Evolutionary conservation across 2,113 vertebrate species (phyloP).

Genomic region (Axis porcinus): DNA sequence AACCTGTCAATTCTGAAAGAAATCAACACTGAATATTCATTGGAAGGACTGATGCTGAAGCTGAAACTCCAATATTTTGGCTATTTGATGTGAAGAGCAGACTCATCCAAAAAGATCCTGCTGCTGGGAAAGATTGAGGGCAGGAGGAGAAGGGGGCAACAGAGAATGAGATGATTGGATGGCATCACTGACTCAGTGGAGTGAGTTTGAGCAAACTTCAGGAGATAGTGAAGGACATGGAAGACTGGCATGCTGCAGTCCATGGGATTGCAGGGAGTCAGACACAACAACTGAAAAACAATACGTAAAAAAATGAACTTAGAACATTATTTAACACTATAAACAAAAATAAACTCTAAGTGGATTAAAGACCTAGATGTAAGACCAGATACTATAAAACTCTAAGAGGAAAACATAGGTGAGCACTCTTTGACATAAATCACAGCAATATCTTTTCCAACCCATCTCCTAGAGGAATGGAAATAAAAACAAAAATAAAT

Average conservation of each 20-base stretch:
- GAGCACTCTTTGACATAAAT: background rate
- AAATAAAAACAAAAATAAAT: background rate
- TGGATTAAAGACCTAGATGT: background rate
- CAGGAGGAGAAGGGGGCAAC: background rate
- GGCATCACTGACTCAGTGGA: background rate
- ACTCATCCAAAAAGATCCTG: background rate
- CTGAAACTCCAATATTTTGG: background rate
- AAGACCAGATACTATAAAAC: background rate
- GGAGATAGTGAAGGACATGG: background rate
- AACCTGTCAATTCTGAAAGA: background rate
- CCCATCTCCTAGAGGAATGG: background rate
- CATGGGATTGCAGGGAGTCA: background rate
- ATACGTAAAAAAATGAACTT: background rate
- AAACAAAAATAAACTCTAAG: background rate
- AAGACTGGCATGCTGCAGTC: background rate
- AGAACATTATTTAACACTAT: background rate
- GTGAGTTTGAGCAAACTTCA: background rate
- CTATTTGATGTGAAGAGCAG: background rate
- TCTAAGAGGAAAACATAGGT: background rate
- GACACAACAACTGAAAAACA: background rate
- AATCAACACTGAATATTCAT: background rate
- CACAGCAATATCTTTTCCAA: background rate
- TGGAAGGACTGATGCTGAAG: background rate
- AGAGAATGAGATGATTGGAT: background rate
- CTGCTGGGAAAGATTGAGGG: background rate